Percentiles rank a stretch among this genome's conserved stretches.
phyloP scores from a whole-genome alignment of 1,140 invertebrate species.

The Drosophila subobscura region DNA sequence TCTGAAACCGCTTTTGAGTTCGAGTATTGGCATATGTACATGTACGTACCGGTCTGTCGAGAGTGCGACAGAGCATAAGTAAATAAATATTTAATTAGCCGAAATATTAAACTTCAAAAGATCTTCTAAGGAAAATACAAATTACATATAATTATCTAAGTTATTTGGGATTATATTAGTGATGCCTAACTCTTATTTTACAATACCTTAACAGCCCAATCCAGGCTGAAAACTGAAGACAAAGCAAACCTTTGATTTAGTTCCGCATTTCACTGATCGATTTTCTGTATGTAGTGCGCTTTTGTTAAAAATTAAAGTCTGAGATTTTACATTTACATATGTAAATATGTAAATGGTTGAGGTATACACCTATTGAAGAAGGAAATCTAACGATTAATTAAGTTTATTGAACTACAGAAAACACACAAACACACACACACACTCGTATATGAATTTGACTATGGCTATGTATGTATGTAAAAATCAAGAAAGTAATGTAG shows the following conservation, averaged over 20 bases:
- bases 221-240: constrained; percentile 36
- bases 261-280: constrained; percentile 49
- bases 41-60: constrained; percentile 6
- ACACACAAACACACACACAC: constrained; percentile 20
- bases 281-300: constrained; percentile 76
- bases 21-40: constrained; percentile 32
- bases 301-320: constrained; percentile 83
- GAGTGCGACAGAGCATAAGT: constrained; percentile 40
- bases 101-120: constrained; percentile 82
- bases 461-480: constrained; percentile 61
- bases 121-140: constrained; percentile 60
- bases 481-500: constrained; percentile 28
- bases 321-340: constrained; percentile 71
- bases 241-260: constrained; percentile 32
- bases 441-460: constrained; percentile 56
- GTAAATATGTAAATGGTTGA: constrained; percentile 51
- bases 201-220: constrained; percentile 44
- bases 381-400: constrained; percentile 58
- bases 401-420: constrained; percentile 64
- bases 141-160: constrained; percentile 52
- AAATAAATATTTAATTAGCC: constrained; percentile 82
- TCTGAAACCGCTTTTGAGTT: constrained; percentile 63
- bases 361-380: constrained; percentile 53
- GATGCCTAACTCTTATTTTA: constrained; percentile 39
- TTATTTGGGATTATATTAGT: constrained; percentile 30